phyloP scores from a whole-genome alignment of 2,888 invertebrate genomes.

The Gortyna flavago region DNA sequence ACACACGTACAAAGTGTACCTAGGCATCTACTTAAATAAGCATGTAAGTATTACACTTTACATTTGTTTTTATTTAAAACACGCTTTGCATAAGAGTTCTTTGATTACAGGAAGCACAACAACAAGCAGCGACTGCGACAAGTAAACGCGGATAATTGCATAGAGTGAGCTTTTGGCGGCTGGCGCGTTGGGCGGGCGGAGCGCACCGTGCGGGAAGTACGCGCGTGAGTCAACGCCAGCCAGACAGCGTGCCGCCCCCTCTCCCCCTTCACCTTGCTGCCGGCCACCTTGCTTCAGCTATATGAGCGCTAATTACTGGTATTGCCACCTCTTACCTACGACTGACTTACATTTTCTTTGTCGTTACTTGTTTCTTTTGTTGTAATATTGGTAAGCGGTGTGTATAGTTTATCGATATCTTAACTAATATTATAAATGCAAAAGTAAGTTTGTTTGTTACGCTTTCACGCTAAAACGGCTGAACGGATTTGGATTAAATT shows the following conservation, averaged over 20 bases:
- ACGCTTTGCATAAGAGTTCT: not conserved
- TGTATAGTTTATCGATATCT: not conserved
- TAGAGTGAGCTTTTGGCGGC: constrained; percentile 30
- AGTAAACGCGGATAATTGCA: constrained; percentile 41
- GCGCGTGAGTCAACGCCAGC: constrained; percentile 75
- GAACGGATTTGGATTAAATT: no score
- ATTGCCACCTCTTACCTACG: constrained; percentile 51
- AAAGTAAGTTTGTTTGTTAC: no score
- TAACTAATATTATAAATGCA: no score
- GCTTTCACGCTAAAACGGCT: no score
- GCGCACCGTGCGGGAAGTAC: constrained; percentile 66
- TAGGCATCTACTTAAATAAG: not conserved
- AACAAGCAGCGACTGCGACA: constrained; percentile 27
- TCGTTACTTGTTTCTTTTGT: constrained; percentile 32
- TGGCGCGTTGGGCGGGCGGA: constrained; percentile 59
- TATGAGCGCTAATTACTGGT: constrained; percentile 57
- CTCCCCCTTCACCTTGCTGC: constrained; percentile 24
- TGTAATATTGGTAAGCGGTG: constrained; percentile 13
- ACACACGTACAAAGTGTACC: not conserved
- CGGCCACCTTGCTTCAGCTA: constrained; percentile 35
- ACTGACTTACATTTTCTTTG: constrained; percentile 46
- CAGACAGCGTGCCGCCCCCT: constrained; percentile 76
- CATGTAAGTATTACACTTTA: no score
- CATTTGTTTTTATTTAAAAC: not conserved
- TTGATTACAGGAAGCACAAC: constrained; percentile 25